Base-by-base conservation (phyloP, 2,888 invertebrate genomes). In the Drosophila sordidula region DNA sequence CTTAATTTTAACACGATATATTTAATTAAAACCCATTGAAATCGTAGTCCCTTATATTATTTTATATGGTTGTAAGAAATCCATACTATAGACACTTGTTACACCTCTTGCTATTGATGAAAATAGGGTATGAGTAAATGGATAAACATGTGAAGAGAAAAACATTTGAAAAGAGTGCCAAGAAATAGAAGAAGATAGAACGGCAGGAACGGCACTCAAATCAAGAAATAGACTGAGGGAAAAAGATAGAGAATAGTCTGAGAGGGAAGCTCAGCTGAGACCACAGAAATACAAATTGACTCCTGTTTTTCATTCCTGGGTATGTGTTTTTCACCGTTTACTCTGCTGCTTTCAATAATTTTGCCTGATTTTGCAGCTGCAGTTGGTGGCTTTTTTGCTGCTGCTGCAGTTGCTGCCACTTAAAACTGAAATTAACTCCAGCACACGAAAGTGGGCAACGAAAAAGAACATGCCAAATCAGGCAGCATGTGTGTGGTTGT, bases 371-470 rank as follows among this genome's bases (percentile, higher is more conserved):
- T 62, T 66, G 70, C 59, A 71, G 68, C 62, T 64, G 70, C 70
- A 65, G 56, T 41, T 22, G 26, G 47, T 70, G 16, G 51, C 32
- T 58, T 64, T 72, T 66, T 64, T 59, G 41, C 41, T 58, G 50
- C 47, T 26, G 26, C 29, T 56, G 39, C 26, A 52, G 59, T 56
- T 50, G 46, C 56, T 50, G 63, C 72, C 78, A 85, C 82, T 84
- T 82, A 81, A 85, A 72, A 77, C 65, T 70, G 78, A 83, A 88
- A 89, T 83, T 89, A 85, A 88, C 89, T 78, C 71, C 62, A 68
- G 74, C 71, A 64, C 80, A 67, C 52, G 63, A 68, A 75, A 83
- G 75, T 87, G 62, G 77, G 81, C 84, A 76, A 73, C 50, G 45
- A 73, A 62, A 57, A 50, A 64, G 59, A 74, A 69, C 57, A 62